These are phyloP conservation scores for Callionymus lyra DNA, from an alignment of 2,113 vertebrate species.

Conservation along the genomic window DNA sequence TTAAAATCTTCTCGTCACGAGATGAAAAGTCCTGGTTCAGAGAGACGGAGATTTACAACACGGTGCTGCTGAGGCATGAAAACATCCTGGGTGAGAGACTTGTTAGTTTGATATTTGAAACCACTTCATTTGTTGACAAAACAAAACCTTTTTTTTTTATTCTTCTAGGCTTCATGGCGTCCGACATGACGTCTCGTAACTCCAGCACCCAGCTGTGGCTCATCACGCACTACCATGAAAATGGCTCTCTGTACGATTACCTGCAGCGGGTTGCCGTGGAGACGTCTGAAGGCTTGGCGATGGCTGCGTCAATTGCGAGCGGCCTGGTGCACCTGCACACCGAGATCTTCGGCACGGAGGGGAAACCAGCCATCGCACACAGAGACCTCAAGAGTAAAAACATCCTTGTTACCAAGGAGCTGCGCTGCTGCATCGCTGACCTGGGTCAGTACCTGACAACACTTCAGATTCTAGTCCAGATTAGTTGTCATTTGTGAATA, in stretches of 20 bases:
- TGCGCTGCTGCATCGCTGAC: conserved; percentile 76
- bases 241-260: conserved; percentile 75
- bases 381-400: conserved; percentile 76
- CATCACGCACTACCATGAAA: conserved; percentile 75
- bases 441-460: conserved; percentile 59
- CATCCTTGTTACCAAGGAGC: conserved; percentile 72
- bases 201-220: conserved; percentile 79
- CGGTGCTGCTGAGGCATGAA: conserved; percentile 71
- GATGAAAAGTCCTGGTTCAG: conserved; percentile 78
- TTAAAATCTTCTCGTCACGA: conserved; percentile 75
- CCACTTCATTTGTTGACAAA: background rate
- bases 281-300: conserved; percentile 64
- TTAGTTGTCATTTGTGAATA: too few species aligned
- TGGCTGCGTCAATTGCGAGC: conserved; percentile 66
- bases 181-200: conserved; percentile 76
- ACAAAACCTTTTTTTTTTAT: background rate
- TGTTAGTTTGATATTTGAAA: too few species aligned
- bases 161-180: conserved; percentile 70
- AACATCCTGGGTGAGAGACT: conserved; percentile 68
- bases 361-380: conserved; percentile 74
- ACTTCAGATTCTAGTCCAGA: too few species aligned
- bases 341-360: conserved; percentile 72
- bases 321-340: conserved; percentile 75
- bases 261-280: conserved; percentile 70
- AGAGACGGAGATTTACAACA: conserved; percentile 76